Base-by-base conservation (phyloP, 2,888 invertebrate species). In the Timandra comae region DNA sequence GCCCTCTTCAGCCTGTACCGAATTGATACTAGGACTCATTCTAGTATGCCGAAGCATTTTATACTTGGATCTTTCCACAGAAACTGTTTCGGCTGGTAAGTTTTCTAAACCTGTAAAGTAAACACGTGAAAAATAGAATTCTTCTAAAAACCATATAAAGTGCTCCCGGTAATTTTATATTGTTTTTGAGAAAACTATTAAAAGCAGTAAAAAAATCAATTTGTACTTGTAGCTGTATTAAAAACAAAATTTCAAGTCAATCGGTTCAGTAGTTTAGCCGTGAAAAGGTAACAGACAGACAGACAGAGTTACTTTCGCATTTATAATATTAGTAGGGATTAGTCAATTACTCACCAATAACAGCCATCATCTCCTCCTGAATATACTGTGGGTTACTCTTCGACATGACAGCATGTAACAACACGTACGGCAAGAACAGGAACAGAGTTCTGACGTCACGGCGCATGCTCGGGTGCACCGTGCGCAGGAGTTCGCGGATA, bases 381-480 rank as follows among this genome's bases (percentile, higher is more conserved):
- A 86, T 53, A 57, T 65, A 64, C 72, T 72, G 51, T 54, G 74
- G 54, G 64, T 78, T 59, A 46, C 76, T 82, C 41, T 66, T 74
- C 0, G 88, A 88, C 55, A 90, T 84, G 20, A 91, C 59, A 0
- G 90, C 88, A 55, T 91, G 91, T 1, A 91, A 51, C 6, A 94
- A 63, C 21, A 94, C 91, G 49, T 93, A 91, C 0, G 94, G 94
- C 33, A 94, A 77, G 60, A 94, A 93, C 32, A 91, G 88, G 61
- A 91, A 90, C 38, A 93, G 67, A 8, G 91, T 91, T 55, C 90
- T 88, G 24, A 89, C 88, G 61, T 93, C 93, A 38, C 91, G 88
- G 12, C 91, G 89, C 72, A 95, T 91, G 50, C 93, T 92, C 1
- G 93, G 91, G 45, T 91, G 89, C 22, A 93, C 93, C 0, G 91